A percentile compares a stretch with the other conserved stretches of the same genome.
Evolutionary conservation across 2,888 invertebrate species (phyloP).

Genomic region (Apotomis betuletana): DNA sequence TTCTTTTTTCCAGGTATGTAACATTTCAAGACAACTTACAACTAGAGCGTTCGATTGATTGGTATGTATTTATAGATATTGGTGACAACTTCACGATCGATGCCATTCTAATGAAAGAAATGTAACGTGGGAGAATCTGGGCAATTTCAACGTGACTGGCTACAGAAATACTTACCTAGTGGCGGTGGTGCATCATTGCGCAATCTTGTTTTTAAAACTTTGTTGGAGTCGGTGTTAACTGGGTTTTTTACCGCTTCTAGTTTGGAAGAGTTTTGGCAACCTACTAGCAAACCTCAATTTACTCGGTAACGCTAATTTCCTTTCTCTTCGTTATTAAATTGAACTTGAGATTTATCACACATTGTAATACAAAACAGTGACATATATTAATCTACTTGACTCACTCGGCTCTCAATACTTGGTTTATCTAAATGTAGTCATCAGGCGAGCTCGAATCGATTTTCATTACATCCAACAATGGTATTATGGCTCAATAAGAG

Average conservation of each 20-base stretch:
- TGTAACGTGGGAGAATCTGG: constrained; percentile 47
- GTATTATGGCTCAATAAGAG: constrained; percentile 17
- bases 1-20: constrained; percentile 58
- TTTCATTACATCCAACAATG: constrained; percentile 19
- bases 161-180: constrained; percentile 8
- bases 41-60: constrained; percentile 27
- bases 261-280: neutral
- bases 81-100: constrained; percentile 22
- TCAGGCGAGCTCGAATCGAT: neutral
- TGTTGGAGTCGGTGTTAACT: neutral
- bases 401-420: neutral
- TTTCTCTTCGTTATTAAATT: neutral
- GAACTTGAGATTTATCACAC: neutral
- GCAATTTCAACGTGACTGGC: constrained; percentile 13
- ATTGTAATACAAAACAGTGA: neutral
- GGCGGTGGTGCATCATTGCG: neutral
- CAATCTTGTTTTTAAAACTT: neutral
- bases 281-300: too few relatives aligned
- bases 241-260: neutral
- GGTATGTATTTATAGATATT: constrained; percentile 33
- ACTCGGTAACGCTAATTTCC: neutral
- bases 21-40: constrained; percentile 44
- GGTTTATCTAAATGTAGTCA: constrained; percentile 6
- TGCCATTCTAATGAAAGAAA: constrained; percentile 39
- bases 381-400: neutral